Conservation (phyloP, 1,140 invertebrate species). For the Zaprionus inermis region DNA sequence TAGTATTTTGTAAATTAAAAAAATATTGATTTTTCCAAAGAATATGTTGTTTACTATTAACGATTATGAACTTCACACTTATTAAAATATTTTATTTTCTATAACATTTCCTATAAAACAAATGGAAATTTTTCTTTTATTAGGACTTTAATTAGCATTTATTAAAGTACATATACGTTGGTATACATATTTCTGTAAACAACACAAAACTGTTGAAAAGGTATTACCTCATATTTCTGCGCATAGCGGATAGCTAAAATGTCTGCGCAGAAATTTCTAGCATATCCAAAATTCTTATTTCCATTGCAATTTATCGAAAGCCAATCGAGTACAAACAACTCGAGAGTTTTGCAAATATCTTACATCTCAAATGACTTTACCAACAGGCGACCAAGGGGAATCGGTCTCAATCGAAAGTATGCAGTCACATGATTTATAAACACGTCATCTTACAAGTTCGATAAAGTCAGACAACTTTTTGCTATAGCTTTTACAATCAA, state of each 20-base stretch:
- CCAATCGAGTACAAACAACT: neutral
- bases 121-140: neutral
- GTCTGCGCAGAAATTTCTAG: neutral
- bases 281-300: too few relatives aligned
- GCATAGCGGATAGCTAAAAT: neutral
- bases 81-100: neutral
- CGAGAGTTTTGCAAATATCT: neutral
- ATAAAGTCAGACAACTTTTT: too few relatives aligned
- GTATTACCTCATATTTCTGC: neutral
- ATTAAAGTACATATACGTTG: neutral
- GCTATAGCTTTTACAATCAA: too few relatives aligned
- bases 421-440: too few relatives aligned
- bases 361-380: too few relatives aligned
- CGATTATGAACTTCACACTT: neutral
- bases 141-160: neutral
- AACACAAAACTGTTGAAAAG: neutral
- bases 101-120: neutral
- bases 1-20: neutral
- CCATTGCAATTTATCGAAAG: neutral
- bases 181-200: slow-evolving; percentile 2
- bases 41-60: neutral
- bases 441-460: too few relatives aligned
- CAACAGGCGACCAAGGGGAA: too few relatives aligned
- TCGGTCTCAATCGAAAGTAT: too few relatives aligned
- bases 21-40: slow-evolving; percentile 6